These are phyloP conservation scores for Drosophila nikananu DNA, from an alignment of 1,140 invertebrate species.

Conservation along the genomic window DNA sequence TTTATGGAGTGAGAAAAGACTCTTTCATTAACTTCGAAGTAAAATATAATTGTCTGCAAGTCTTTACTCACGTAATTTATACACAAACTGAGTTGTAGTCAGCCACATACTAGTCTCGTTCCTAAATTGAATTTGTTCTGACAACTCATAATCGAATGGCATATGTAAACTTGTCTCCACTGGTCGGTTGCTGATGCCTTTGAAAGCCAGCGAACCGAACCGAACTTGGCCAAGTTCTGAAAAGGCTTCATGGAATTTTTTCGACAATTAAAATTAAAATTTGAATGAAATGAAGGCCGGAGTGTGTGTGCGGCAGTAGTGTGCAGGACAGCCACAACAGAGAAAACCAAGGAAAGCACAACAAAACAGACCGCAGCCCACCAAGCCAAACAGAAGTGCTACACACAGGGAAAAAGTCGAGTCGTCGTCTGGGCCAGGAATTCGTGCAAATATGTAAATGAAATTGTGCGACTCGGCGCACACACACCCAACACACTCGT, in stretches of 20 bases:
- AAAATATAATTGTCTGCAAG: background rate
- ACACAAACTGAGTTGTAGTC: constrained; percentile 19
- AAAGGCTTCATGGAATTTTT: constrained; percentile 74
- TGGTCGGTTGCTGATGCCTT: constrained; percentile 28
- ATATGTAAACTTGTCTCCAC: constrained; percentile 10
- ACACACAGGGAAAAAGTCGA: constrained; percentile 80
- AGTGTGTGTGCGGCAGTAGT: constrained; percentile 26
- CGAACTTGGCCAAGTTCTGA: constrained; percentile 58
- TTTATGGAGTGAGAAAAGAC: background rate
- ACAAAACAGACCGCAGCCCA: constrained; percentile 77
- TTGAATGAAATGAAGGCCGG: constrained; percentile 66
- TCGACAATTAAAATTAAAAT: constrained; percentile 83
- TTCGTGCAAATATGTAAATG: constrained; percentile 79
- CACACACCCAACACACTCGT: constrained; percentile 23
- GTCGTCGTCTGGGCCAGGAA: constrained; percentile 70
- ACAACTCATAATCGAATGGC: constrained; percentile 20
- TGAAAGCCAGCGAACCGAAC: constrained; percentile 57
- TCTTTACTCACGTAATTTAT: background rate
- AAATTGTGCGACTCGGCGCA: constrained; percentile 74
- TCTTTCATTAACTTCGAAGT: background rate
- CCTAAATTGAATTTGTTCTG: constrained; percentile 69
- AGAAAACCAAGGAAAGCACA: constrained; percentile 45
- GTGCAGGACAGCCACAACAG: constrained; percentile 70
- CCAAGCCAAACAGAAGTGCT: constrained; percentile 80
- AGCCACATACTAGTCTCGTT: constrained; percentile 7